A percentile compares a stretch with the other conserved stretches of the same genome.
These are phyloP conservation scores for Mesitornis unicolor DNA, from an alignment of 2,113 vertebrate species.

Conservation along the genomic window DNA sequence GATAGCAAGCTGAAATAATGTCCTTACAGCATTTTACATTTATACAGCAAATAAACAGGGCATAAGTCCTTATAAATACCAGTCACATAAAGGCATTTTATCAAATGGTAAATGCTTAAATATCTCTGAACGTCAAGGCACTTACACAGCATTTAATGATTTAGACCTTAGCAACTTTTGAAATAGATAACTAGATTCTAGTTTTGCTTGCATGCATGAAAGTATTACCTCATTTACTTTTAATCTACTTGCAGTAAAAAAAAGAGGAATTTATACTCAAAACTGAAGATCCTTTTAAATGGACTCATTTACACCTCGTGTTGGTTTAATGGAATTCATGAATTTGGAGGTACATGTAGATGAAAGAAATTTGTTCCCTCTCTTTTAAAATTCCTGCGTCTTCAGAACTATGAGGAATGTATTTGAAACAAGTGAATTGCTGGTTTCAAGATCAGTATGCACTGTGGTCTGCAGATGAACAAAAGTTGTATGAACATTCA, in stretches of 20 bases:
- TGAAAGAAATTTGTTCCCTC: not conserved
- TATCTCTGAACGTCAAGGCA: not conserved
- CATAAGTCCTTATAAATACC: not conserved
- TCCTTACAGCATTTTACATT: not conserved
- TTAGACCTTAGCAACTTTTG: not conserved
- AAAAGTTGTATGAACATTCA: not conserved
- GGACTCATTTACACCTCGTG: not conserved
- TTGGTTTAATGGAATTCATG: not conserved
- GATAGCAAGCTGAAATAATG: not conserved
- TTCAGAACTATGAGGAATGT: not conserved
- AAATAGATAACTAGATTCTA: not conserved
- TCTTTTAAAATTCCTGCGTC: not conserved
- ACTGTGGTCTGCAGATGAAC: not conserved
- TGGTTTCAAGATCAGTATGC: not conserved
- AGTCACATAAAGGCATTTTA: not conserved
- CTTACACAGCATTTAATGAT: not conserved
- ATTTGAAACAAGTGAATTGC: not conserved
- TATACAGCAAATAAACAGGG: not conserved
- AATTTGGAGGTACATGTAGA: not conserved
- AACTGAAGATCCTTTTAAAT: not conserved
- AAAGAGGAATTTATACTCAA: not conserved
- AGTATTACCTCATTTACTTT: not conserved
- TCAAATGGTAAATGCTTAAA: not conserved
- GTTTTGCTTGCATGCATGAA: not conserved
- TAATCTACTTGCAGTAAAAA: not conserved